Evolutionary conservation across 1,140 invertebrate genomes (phyloP).

Genomic region (Zeugodacus cucurbitae): DNA sequence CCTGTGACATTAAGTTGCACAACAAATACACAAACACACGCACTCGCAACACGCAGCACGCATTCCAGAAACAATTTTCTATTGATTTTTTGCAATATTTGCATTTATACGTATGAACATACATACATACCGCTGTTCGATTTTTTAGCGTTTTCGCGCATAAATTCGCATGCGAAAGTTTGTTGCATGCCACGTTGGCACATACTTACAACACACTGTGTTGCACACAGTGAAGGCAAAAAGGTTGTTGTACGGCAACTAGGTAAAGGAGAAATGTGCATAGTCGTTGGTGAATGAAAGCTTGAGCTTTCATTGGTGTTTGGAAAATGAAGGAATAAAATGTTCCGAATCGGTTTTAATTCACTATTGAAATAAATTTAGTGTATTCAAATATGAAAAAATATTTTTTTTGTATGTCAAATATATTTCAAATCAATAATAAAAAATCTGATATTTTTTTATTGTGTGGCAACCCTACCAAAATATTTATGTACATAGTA

Average conservation of each 20-base stretch:
- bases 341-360: not conserved
- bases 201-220: not conserved
- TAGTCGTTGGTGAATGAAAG: not conserved
- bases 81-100: not conserved
- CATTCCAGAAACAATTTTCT: not conserved
- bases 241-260: conserved; percentile 42
- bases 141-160: not conserved
- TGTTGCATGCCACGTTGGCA: not conserved
- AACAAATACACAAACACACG: not conserved
- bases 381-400: too few species aligned
- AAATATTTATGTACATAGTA: too few species aligned
- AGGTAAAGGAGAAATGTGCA: conserved; percentile 41
- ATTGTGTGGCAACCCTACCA: too few species aligned
- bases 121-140: not conserved
- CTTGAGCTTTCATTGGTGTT: not conserved
- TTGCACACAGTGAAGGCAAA: conserved; percentile 28
- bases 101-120: not conserved
- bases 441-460: too few species aligned
- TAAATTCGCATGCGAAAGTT: conserved; percentile 21
- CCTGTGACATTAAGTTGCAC: not conserved
- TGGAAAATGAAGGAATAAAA: not conserved
- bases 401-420: too few species aligned
- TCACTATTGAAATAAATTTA: too few species aligned
- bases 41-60: not conserved
- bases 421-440: too few species aligned